Conservation (phyloP, 2,888 invertebrate genomes). For the Catocala nupta region DNA sequence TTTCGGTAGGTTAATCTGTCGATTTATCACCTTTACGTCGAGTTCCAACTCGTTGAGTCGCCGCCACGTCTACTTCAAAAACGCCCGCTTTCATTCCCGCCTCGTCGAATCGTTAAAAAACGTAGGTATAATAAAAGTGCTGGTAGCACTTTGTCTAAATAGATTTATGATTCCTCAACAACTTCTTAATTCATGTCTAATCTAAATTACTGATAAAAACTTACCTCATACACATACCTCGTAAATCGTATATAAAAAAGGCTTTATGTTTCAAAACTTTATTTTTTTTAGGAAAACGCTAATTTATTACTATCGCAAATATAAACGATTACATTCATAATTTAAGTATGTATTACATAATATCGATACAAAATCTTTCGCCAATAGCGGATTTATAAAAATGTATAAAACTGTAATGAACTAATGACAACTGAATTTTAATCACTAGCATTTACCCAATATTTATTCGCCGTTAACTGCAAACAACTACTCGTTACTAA, state of each 20-base stretch:
- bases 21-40: no score
- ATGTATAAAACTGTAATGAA: conserved; percentile 82
- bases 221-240: no score
- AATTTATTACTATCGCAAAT: conserved; percentile 76
- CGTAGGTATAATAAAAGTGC: no score
- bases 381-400: conserved; percentile 78
- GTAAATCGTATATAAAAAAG: conserved; percentile 10
- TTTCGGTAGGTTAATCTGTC: no score
- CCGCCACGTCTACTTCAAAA: no score
- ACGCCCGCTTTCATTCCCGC: no score
- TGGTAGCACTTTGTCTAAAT: no score
- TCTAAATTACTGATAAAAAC: no score
- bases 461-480: conserved; percentile 51
- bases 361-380: conserved; percentile 79
- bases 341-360: conserved; percentile 70
- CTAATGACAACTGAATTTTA: conserved; percentile 63
- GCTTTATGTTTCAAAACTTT: conserved; percentile 48
- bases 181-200: no score
- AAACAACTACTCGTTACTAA: conserved; percentile 43
- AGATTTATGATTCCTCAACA: no score
- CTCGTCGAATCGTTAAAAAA: no score
- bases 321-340: conserved; percentile 80
- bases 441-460: conserved; percentile 63
- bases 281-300: conserved; percentile 77
- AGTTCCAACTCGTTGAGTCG: no score